Evolutionary conservation across 2,888 invertebrate genomes (phyloP).

Genomic region (Noctua janthina): DNA sequence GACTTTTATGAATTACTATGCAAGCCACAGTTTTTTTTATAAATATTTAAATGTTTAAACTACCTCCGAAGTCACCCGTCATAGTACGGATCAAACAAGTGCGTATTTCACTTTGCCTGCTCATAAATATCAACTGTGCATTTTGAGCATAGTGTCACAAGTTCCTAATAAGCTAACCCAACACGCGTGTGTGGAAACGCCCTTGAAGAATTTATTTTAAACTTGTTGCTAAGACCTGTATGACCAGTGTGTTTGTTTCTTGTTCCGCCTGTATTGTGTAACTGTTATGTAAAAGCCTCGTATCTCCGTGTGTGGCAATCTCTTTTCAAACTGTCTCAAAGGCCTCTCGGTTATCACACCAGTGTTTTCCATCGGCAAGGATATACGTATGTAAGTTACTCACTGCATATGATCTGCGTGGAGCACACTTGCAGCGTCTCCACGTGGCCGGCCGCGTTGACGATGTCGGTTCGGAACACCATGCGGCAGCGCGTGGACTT

Average conservation of each 20-base stretch:
- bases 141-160: not conserved
- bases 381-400: constrained; percentile 77
- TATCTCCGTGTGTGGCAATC: not conserved
- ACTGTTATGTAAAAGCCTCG: not conserved
- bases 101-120: not conserved
- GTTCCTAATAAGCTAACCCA: not conserved
- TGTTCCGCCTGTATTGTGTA: not conserved
- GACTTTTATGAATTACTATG: not conserved
- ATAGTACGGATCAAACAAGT: not conserved
- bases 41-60: not conserved
- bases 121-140: constrained; percentile 67
- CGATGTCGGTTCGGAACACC: constrained; percentile 97
- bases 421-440: constrained; percentile 97
- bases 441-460: constrained; percentile 93
- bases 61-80: not conserved
- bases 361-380: not conserved
- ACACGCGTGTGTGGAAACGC: not conserved
- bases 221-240: not conserved
- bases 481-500: constrained; percentile 98
- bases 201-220: not conserved
- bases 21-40: not conserved
- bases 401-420: constrained; percentile 97
- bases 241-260: not conserved
- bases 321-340: not conserved
- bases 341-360: too few species aligned